These are phyloP conservation scores for Blastobasis lacticolella DNA, from an alignment of 2,888 invertebrate genomes.

Conservation along the genomic window DNA sequence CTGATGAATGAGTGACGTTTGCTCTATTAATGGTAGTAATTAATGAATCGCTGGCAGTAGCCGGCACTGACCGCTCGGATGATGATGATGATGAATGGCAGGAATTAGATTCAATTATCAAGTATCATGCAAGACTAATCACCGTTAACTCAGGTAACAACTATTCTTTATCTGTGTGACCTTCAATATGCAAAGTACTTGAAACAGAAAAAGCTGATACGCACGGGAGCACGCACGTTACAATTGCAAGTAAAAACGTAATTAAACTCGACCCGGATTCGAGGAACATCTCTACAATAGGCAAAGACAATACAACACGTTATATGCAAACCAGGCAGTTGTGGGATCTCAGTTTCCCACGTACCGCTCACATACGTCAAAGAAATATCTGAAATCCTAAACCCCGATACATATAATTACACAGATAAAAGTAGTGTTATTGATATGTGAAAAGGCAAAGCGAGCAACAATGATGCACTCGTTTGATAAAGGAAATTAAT, in stretches of 20 bases:
- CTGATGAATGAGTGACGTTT: no score
- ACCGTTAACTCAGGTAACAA: no score
- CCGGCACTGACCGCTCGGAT: no score
- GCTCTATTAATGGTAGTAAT: no score
- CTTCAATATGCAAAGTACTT: no score
- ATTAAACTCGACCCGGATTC: slow-evolving; percentile 40
- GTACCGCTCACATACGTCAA: slow-evolving; percentile 18
- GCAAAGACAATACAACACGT: slow-evolving; percentile 16
- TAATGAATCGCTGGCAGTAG: no score
- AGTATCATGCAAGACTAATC: no score
- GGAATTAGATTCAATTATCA: no score
- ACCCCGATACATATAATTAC: slow-evolving; percentile 3
- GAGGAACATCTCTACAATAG: slow-evolving; percentile 24
- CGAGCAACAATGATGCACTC: background rate
- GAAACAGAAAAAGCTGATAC: background rate
- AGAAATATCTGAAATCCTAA: slow-evolving; percentile 3
- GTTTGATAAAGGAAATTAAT: background rate
- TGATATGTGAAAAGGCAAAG: background rate
- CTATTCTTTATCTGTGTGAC: background rate
- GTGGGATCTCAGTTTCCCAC: slow-evolving; percentile 22
- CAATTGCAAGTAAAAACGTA: slow-evolving; percentile 30
- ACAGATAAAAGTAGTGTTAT: slow-evolving; percentile 16
- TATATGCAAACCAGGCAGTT: slow-evolving; percentile 7
- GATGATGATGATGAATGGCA: no score
- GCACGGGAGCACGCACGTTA: slow-evolving; percentile 4